Percentiles rank a stretch among this genome's conserved stretches.
Conservation (phyloP, 1,140 invertebrate species). For the Thaumatotibia leucotreta region DNA sequence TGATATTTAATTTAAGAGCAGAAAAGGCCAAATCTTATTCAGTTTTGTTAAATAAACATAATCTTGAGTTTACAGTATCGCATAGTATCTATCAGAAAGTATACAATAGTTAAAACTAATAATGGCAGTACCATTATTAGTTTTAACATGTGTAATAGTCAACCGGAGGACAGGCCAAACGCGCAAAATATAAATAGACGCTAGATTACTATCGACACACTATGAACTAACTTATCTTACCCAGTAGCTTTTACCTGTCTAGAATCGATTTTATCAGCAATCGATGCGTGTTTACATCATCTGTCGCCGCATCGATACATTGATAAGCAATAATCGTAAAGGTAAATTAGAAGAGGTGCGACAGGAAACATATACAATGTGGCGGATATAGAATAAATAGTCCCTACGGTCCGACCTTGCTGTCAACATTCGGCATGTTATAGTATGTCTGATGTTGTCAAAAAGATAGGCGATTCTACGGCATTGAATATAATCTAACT, state of each 20-base stretch:
- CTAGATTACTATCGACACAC: neutral
- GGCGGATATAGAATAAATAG: slow-evolving; percentile 58
- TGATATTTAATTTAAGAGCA: too few species aligned
- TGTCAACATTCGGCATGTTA: neutral
- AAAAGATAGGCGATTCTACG: too few species aligned
- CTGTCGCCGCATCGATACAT: slow-evolving; percentile 13
- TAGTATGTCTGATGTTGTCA: neutral
- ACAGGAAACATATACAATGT: slow-evolving; percentile 57
- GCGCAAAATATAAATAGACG: neutral
- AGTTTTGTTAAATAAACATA: too few species aligned
- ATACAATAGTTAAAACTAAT: too few species aligned
- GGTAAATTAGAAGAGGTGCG: slow-evolving; percentile 53
- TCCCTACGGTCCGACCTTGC: slow-evolving; percentile 58
- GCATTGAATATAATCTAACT: too few species aligned
- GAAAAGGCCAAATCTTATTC: too few species aligned
- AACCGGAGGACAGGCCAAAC: neutral
- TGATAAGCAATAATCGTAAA: slow-evolving; percentile 53
- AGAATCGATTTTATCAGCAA: neutral
- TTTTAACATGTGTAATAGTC: neutral
- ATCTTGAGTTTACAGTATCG: too few species aligned
- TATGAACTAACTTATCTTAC: neutral
- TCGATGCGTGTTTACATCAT: neutral
- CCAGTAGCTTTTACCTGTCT: slow-evolving; percentile 7
- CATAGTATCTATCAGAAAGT: too few species aligned
- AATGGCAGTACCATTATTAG: too few species aligned